Conservation (phyloP, 2,113 vertebrate species). For the Lepus europaeus region DNA sequence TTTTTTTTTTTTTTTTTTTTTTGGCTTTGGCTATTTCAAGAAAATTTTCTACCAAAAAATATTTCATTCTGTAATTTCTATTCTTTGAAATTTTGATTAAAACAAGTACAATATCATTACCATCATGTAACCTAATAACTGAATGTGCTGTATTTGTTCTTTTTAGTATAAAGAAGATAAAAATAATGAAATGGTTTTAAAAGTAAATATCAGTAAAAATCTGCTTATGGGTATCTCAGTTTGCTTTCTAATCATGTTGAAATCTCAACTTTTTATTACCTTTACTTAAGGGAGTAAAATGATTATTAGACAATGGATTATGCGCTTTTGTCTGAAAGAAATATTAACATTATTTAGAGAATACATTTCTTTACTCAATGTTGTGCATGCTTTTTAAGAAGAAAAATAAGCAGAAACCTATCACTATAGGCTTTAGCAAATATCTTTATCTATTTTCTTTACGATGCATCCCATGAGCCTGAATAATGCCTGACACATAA, state of each 20-base stretch:
- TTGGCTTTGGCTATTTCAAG: slow-evolving; percentile 10
- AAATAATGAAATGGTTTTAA: background rate
- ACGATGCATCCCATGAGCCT: background rate
- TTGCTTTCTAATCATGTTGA: slow-evolving; percentile 46
- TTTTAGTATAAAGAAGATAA: background rate
- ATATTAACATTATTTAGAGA: slow-evolving; percentile 48
- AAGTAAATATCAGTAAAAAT: slow-evolving; percentile 8
- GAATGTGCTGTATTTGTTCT: background rate
- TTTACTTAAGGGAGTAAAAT: slow-evolving; percentile 25
- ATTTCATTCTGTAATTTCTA: background rate
- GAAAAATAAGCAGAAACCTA: background rate
- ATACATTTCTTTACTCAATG: slow-evolving; percentile 26
- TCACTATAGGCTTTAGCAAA: background rate
- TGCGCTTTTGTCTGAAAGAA: slow-evolving; percentile 42
- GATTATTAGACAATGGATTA: slow-evolving; percentile 45
- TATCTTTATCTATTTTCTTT: slow-evolving; percentile 33
- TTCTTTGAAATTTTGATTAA: slow-evolving; percentile 37
- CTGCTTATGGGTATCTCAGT: background rate
- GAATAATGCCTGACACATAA: background rate
- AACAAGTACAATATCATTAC: background rate
- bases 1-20: background rate
- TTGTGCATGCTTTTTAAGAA: slow-evolving; percentile 21
- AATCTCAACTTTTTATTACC: background rate
- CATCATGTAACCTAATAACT: background rate
- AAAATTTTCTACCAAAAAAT: slow-evolving; percentile 30